Evolutionary conservation across 1,140 invertebrate genomes (phyloP), one percentile per base, ranked within the genome.

Genomic region (Sesamia nonagrioides): DNA sequence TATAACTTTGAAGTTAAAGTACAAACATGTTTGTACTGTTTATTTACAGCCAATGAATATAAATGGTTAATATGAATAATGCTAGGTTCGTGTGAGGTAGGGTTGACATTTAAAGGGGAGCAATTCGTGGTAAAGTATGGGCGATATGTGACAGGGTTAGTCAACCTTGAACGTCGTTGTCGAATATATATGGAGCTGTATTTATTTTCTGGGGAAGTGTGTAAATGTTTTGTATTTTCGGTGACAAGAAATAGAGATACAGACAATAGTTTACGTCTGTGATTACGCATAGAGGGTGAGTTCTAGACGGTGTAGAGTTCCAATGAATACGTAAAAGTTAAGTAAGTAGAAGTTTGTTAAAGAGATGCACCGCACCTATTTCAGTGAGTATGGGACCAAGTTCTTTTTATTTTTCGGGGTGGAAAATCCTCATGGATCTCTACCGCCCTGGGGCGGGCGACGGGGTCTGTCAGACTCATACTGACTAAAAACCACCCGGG

Each of bases 41-140:
- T 75, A 61, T 75, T 75, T 75, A 50, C 72, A 50, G 56, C 56
- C 72, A 75, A 35, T 75, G 72, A 75, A 63, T 75, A 42, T 75
- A 75, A 75, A 45, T 75, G 73, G 40, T 75, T 75, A 13, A 50
- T 75, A 75, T 61, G 58, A 75, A 61, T 75, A 50, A 75, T 61
- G 58, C 58, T 63, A 2, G 63, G 18, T 61, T 61, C 21, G 72
- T 48, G 13, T 33, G 58, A 63, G 40, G 42, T 35, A 75, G 73
- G 58, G 73, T n/a, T 75, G 56, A 40, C 58, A 50, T 63, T 68
- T 42, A 73, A 40, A 35, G 17, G 40, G 35, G 40, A 18, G 35
- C 54, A 61, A 63, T 45, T 75, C 73, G 63, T 50, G n/a, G 56
- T 61, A 75, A 75, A 50, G 58, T 50, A 75, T 75, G 42, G 73